Evolutionary conservation across 23 tunicate genomes (phyloP), one percentile per base, ranked within the genome.

Genomic region (Clavelina lepadiformis): DNA sequence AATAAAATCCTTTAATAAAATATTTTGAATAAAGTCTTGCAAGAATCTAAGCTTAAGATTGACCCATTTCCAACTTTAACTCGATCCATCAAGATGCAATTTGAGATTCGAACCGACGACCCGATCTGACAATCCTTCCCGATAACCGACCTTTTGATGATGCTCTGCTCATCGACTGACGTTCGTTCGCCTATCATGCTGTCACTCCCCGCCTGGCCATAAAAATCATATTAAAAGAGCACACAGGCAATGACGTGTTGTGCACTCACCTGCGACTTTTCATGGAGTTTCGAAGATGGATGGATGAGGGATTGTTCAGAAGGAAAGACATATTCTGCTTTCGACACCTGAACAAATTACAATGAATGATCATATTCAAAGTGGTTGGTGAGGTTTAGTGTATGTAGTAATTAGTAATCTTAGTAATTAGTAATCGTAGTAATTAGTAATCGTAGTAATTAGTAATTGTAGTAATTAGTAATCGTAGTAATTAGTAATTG

Each of bases 141-240:
- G 36, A 86, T 57, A 23, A 72, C 69, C 3, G 80, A 69, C 13
- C 85, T 75, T 66, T 86, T 86, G 11, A 86, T 65, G 5, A 80
- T 65, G 15, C 68, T 46, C 27, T 78, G 72, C 25, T 69, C 75
- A 1, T 66, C 68, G 21, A 86, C 66, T 13, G 6, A 45, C 34
- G 85, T 63, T 46, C 71, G 65, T 36, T 86, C 95, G 8, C 82
- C 95, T 19, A 86, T 76, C 70, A 86, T 38, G 57, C 80, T 61
- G 59, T 86, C 95, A 2, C 56, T 29, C 13, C 95, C 95, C 25
- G 78, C 57, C 83, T 86, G 67, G 18, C 5, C 35, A 5, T 8
- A 6, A 28, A 18, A 11, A 18, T 11, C 49, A 15, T 44, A 11
- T 44, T 44, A 11, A 15, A 11, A 44, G 15, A 11, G 49, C 11